Base-by-base conservation (phyloP, 2,113 vertebrate genomes). In the Gadus macrocephalus region DNA sequence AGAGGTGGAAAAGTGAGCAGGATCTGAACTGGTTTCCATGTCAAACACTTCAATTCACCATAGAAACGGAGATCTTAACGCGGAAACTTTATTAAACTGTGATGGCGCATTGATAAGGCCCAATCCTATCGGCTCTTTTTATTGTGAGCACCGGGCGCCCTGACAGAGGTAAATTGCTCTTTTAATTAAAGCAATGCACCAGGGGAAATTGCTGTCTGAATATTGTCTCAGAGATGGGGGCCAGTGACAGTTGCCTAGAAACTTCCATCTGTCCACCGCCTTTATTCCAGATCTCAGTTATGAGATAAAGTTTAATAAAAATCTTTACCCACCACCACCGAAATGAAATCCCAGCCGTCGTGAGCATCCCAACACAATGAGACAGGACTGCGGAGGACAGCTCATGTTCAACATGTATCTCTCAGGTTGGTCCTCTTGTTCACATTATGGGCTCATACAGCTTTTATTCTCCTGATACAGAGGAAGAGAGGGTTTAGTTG, bases 371-470 rank as follows among this genome's bases (percentile, higher is more conserved):
- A 80, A 88, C 93, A 93, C 93, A 94, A 97, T 98, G 95, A 95
- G 93, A 91, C 94, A 93, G 92, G 93, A 93, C 92, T 86, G 92
- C 91, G 92, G 91, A 94, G 94, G 94, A 92, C 94, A 95, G 89
- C 95, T 97, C 90, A 93, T 96, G 92, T 95, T 98, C 94, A 98
- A 96, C 95, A 98, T 98, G 96, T 98, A 97, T 94, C 95, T 98
- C 91, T 94, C 96, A 98, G 96, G 96, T 98, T 93, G 49, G 85
- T 85, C 68, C 15, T 74, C 82, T 83, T 38, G n/a, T 62, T 35
- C 4, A 0, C 76, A 75, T 74, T n/a, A 62, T 16, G 74, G 69
- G 55, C n/a, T n/a, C 3, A 82, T 81, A 74, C 6, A 63, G 67
- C 25, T 27, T 59, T 64, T 73, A 71, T 58, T 20, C 61, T 20